Conservation (phyloP, 2,797 vertebrate species). For the Ibycter americanus region DNA sequence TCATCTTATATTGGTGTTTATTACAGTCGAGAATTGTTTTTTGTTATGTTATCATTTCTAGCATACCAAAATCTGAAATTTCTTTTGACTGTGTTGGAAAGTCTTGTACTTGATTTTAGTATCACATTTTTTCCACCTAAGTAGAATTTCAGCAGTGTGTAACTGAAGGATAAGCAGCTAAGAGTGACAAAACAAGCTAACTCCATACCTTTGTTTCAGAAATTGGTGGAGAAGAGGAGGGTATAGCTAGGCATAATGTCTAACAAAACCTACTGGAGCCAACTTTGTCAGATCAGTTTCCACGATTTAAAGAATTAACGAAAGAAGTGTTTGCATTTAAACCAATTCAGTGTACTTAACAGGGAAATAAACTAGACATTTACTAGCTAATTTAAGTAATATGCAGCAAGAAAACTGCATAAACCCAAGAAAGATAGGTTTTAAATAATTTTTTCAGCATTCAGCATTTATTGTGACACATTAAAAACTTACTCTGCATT, state of each 20-base stretch:
- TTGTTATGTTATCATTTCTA: not conserved
- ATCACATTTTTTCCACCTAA: not conserved
- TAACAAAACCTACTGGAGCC: not conserved
- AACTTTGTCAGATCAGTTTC: not conserved
- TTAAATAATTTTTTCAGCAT: not conserved
- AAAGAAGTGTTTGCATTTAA: not conserved
- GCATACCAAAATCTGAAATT: not conserved
- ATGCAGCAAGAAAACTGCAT: not conserved
- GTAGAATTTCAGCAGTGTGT: not conserved
- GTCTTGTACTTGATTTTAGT: not conserved
- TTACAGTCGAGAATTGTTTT: not conserved
- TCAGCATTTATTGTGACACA: not conserved
- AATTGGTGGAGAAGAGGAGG: not conserved
- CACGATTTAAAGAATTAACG: not conserved
- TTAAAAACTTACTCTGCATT: not conserved
- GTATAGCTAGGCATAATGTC: not conserved
- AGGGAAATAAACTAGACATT: not conserved
- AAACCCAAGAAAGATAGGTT: not conserved
- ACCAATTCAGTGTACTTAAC: not conserved
- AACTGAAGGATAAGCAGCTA: not conserved
- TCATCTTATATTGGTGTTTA: conserved; percentile 2
- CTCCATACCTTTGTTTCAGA: not conserved
- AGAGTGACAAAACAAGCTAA: not conserved
- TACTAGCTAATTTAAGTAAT: not conserved
- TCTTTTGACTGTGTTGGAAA: not conserved